Evolutionary conservation across 2,113 vertebrate genomes (phyloP).

Genomic region (Baryphthengus martii): DNA sequence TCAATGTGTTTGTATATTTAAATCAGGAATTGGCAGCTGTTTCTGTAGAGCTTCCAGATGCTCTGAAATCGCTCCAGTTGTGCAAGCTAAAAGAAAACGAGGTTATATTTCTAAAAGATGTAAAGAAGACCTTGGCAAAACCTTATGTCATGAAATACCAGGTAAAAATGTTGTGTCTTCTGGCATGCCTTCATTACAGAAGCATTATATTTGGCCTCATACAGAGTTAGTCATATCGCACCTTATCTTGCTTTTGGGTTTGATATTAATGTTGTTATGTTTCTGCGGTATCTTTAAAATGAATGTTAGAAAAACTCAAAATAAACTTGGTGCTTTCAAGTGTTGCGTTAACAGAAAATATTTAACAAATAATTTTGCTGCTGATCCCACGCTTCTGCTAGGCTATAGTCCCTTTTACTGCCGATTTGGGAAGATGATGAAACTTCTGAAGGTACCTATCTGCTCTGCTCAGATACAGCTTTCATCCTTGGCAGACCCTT

Average conservation of each 20-base stretch:
- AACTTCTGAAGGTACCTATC: background rate
- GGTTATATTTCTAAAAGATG: constrained; percentile 87
- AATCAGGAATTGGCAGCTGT: constrained; percentile 79
- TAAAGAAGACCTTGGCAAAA: constrained; percentile 71
- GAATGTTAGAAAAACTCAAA: background rate
- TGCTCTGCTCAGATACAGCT: background rate
- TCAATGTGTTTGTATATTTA: constrained; percentile 19
- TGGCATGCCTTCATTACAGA: background rate
- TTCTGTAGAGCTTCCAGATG: constrained; percentile 84
- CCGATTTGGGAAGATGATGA: background rate
- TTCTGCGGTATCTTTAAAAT: background rate
- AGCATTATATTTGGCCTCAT: background rate
- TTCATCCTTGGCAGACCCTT: background rate
- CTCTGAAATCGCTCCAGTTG: constrained; percentile 86
- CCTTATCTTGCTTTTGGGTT: background rate
- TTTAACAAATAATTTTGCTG: background rate
- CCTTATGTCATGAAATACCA: constrained; percentile 59
- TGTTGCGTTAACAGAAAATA: background rate
- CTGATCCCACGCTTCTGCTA: background rate
- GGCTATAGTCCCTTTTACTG: background rate
- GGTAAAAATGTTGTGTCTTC: constrained; percentile 43
- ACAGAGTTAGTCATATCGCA: background rate
- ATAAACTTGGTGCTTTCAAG: background rate
- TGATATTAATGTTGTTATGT: background rate
- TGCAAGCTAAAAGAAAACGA: constrained; percentile 88